These are phyloP conservation scores for Aurelia sp. DNA, from an alignment of 30 jellyfish, hydroid and myxozoan species.

Conservation along the genomic window DNA sequence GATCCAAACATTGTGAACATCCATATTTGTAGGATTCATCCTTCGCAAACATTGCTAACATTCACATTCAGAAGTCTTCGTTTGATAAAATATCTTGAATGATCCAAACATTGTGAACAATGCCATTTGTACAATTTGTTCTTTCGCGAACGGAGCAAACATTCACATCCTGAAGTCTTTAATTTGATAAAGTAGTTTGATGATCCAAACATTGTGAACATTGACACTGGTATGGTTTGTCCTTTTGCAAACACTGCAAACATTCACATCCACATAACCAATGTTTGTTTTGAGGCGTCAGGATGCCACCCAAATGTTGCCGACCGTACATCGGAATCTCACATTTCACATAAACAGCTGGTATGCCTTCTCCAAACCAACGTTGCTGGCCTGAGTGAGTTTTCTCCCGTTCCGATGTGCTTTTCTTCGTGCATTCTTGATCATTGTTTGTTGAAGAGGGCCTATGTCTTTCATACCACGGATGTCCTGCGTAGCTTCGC, in stretches of 20 bases:
- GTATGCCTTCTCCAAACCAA: too few species aligned
- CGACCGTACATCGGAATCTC: neutral
- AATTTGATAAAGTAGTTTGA: too few species aligned
- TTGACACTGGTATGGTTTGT: neutral
- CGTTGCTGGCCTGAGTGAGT: too few species aligned
- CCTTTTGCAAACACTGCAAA: neutral
- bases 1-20: neutral
- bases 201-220: neutral
- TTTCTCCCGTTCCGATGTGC: too few species aligned
- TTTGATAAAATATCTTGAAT: too few species aligned
- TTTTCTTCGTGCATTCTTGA: too few species aligned
- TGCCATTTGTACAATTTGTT: neutral
- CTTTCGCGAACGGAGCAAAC: neutral
- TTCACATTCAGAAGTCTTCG: neutral
- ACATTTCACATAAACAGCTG: neutral
- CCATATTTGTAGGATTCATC: neutral
- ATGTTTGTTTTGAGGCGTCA: neutral
- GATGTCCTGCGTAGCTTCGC: too few species aligned
- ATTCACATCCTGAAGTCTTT: neutral
- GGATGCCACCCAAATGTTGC: neutral
- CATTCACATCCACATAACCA: conserved; percentile 5
- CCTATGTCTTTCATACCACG: too few species aligned
- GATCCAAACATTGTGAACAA: neutral
- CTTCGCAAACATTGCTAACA: neutral
- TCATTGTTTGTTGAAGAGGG: too few species aligned